phyloP scores from a whole-genome alignment of 2,888 invertebrate genomes.

The Dinocampus coccinellae region DNA sequence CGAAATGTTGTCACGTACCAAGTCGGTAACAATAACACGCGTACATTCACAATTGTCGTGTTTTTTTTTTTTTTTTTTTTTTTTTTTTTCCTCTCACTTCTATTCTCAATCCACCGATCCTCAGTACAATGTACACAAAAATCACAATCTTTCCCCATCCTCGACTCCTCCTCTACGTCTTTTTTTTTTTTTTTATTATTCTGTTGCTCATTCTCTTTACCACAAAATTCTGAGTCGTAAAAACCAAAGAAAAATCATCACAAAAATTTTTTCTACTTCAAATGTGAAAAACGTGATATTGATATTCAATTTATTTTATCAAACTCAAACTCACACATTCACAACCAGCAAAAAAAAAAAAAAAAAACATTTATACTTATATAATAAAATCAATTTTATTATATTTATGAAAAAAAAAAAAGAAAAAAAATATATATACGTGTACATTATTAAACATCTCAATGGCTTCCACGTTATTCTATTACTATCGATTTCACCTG shows the following conservation, averaged over 20 bases:
- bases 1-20: background rate
- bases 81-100: background rate
- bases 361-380: too few species aligned
- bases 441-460: slow-evolving; percentile 47
- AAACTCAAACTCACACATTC: background rate
- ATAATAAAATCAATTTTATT: background rate
- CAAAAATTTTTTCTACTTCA: background rate
- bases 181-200: too few species aligned
- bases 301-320: background rate
- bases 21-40: background rate
- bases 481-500: slow-evolving; percentile 59
- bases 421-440: background rate
- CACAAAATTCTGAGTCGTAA: background rate
- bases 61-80: too few species aligned
- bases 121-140: too few species aligned
- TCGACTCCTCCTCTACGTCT: too few species aligned
- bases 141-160: too few species aligned
- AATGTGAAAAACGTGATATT: too few species aligned
- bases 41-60: background rate
- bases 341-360: too few species aligned
- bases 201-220: background rate
- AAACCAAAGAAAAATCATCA: background rate
- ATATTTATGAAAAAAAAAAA: too few species aligned
- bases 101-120: too few species aligned
- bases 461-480: slow-evolving; percentile 65